These are phyloP conservation scores for Cottoperca gobio DNA, from an alignment of 2,797 vertebrate species.

Conservation along the genomic window DNA sequence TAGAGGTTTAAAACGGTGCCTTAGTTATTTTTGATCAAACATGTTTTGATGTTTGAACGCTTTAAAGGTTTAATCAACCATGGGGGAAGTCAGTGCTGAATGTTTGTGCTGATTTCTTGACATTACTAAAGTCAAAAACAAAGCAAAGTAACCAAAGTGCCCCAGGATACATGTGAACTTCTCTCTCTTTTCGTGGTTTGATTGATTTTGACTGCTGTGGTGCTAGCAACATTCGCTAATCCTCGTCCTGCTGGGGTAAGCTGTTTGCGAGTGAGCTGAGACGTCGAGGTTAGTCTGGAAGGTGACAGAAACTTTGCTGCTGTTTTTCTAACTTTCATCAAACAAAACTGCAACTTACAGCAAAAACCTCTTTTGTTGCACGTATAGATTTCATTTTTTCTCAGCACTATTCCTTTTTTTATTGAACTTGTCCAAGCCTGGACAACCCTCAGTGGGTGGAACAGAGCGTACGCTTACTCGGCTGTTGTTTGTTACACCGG, in stretches of 20 bases:
- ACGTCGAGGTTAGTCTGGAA: constrained; percentile 27
- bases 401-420: neutral
- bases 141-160: constrained; percentile 9
- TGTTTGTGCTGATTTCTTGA: constrained; percentile 11
- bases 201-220: constrained; percentile 38
- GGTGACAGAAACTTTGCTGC: constrained; percentile 20
- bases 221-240: constrained; percentile 43
- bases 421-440: constrained; percentile 16
- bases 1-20: neutral
- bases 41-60: neutral
- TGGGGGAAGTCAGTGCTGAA: neutral
- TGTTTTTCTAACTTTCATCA: constrained; percentile 15
- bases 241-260: constrained; percentile 59
- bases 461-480: constrained; percentile 17
- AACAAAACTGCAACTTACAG: constrained; percentile 13
- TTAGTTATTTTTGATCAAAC: constrained; percentile 3
- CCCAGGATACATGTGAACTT: constrained; percentile 13
- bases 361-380: neutral
- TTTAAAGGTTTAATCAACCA: neutral
- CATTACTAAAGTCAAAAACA: constrained; percentile 1
- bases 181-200: constrained; percentile 17
- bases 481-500: constrained; percentile 57
- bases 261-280: constrained; percentile 48
- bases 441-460: constrained; percentile 37
- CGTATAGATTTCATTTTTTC: neutral